phyloP scores from a whole-genome alignment of 92 coral and sea anemone genomes.

The Porites evermanni region DNA sequence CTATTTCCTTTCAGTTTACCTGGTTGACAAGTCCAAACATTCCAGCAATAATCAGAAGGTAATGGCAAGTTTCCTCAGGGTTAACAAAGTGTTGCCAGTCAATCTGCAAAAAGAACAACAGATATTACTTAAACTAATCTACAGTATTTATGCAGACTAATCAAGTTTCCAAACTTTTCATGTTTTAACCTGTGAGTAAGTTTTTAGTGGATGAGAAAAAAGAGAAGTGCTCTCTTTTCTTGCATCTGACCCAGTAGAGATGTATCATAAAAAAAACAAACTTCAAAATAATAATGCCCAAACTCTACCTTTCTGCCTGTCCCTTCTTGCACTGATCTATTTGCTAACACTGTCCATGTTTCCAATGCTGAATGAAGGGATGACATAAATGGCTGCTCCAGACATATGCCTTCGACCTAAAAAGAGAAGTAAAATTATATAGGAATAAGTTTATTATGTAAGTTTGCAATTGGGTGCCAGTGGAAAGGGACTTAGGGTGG shows the following conservation, averaged over 20 bases:
- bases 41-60: conserved; percentile 74
- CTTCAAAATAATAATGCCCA: background rate
- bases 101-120: conserved; percentile 48
- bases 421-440: background rate
- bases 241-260: no score
- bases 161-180: no score
- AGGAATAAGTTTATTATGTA: no score
- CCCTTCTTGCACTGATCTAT: conserved; percentile 29
- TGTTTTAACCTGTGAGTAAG: no score
- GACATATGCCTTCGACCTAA: conserved; percentile 34
- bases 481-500: no score
- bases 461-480: no score
- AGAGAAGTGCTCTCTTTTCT: no score
- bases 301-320: conserved; percentile 58
- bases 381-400: conserved; percentile 74
- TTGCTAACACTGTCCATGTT: conserved; percentile 76
- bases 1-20: conserved; percentile 44
- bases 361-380: conserved; percentile 85
- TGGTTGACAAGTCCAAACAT: conserved; percentile 84
- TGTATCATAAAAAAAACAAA: no score
- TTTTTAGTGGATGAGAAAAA: no score
- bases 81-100: conserved; percentile 57
- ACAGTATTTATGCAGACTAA: no score
- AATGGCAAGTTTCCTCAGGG: conserved; percentile 70
- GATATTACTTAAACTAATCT: background rate